Conservation (phyloP, 2,113 vertebrate genomes). For the Passerina amoena region DNA sequence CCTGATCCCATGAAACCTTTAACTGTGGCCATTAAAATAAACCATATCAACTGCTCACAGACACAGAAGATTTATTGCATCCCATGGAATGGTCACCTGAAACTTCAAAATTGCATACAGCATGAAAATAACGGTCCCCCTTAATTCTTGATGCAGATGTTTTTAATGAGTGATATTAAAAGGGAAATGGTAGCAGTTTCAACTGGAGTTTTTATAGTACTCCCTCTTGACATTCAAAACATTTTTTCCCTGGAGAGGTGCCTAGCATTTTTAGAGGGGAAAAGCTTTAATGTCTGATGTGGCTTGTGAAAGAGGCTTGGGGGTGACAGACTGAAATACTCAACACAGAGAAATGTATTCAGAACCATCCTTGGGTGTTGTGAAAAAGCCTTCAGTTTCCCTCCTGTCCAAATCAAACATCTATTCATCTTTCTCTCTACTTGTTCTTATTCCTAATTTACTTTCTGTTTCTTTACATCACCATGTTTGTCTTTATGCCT, state of each 20-base stretch:
- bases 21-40: conserved; percentile 64
- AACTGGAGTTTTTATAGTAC: neutral
- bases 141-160: conserved; percentile 8
- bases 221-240: conserved; percentile 28
- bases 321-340: neutral
- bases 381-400: neutral
- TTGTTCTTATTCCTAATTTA: neutral
- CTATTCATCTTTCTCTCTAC: neutral
- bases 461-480: neutral
- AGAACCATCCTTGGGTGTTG: neutral
- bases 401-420: neutral
- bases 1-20: conserved; percentile 71
- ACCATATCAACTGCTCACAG: conserved; percentile 19
- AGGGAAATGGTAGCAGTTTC: neutral
- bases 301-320: neutral
- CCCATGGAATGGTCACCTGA: neutral
- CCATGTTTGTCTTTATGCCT: neutral
- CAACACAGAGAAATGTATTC: neutral
- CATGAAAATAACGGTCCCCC: neutral
- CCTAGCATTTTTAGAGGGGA: neutral
- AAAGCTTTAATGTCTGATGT: neutral
- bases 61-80: conserved; percentile 37
- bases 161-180: conserved; percentile 31
- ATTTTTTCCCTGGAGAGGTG: neutral
- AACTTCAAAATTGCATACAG: neutral